Evolutionary conservation across 2,797 vertebrate species (phyloP).

Genomic region (Enoplosus armatus): DNA sequence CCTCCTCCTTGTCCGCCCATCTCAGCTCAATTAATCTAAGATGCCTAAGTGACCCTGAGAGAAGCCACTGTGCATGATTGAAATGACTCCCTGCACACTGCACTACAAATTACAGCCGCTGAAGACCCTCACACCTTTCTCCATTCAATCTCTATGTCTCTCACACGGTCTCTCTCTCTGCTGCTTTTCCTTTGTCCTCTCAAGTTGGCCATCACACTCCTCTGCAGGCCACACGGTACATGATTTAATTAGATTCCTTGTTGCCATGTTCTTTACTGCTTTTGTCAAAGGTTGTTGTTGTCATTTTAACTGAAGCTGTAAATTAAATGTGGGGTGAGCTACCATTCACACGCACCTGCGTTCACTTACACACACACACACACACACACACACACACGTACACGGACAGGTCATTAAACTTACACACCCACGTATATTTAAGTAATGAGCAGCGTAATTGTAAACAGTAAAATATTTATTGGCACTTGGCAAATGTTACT

Average conservation of each 20-base stretch:
- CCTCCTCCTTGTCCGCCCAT: constrained; percentile 33
- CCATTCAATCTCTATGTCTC: background rate
- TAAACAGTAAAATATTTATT: constrained; percentile 38
- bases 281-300: constrained; percentile 58
- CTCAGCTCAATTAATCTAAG: constrained; percentile 72
- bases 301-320: constrained; percentile 54
- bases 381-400: background rate
- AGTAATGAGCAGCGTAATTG: constrained; percentile 43
- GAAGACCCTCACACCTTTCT: constrained; percentile 35
- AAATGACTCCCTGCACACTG: constrained; percentile 60
- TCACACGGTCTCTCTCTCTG: background rate
- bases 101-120: constrained; percentile 53
- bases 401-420: constrained; percentile 26
- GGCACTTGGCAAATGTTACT: background rate
- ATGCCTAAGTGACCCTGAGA: constrained; percentile 70
- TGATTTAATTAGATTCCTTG: constrained; percentile 68
- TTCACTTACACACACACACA: background rate
- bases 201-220: constrained; percentile 29
- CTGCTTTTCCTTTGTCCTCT: constrained; percentile 5
- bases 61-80: constrained; percentile 67
- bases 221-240: constrained; percentile 40
- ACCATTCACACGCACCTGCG: background rate
- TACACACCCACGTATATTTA: constrained; percentile 20
- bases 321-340: constrained; percentile 49
- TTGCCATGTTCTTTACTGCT: constrained; percentile 45